Base-by-base conservation (phyloP, 2,797 vertebrate genomes). In the Acanthurus tractus region DNA sequence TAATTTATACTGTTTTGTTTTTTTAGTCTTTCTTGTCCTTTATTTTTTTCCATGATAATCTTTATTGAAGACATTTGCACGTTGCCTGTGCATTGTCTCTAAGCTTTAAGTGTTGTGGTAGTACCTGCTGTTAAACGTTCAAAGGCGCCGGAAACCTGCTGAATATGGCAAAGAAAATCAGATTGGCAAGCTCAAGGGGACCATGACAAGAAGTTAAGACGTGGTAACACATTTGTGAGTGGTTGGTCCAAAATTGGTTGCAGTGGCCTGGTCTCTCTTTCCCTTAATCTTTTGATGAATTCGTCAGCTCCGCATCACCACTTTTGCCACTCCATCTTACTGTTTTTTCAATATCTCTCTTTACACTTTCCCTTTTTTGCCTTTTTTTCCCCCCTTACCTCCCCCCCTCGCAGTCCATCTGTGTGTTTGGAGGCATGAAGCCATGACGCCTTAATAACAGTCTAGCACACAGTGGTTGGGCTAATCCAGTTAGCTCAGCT, bases 401-500 rank as follows among this genome's bases (percentile, higher is more conserved):
- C 67, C 14, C 57, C 49, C 29, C 67, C 14, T 61, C 4, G 0
- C n/a, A 23, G 55, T 75, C 70, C 72, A 82, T 85, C 69, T 85
- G 84, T 84, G 84, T 59, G 57, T 83, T 71, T 62, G 70, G 64
- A 84, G 61, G 70, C 86, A 87, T 74, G 75, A 83, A 80, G 84
- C 78, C 75, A 76, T 61, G 69, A 70, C 73, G 74, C 70, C 79
- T 73, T 83, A 76, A 85, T 82, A 81, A 78, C 78, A 70, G 79
- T 76, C 46, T 40, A 61, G 69, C 62, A 57, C 67, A 78, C 82
- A 84, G 81, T 74, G 76, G 57, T 59, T 18, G 70, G 62, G 54
- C 75, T 92, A 93, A 93, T 93, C 92, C 89, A 73, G 84, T 94
- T 92, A 87, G 71, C 70, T 74, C 56, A 13, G 62, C 78, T 59